These are phyloP conservation scores for Tipula vernalis DNA, from an alignment of 2,888 invertebrate genomes.

Conservation along the genomic window DNA sequence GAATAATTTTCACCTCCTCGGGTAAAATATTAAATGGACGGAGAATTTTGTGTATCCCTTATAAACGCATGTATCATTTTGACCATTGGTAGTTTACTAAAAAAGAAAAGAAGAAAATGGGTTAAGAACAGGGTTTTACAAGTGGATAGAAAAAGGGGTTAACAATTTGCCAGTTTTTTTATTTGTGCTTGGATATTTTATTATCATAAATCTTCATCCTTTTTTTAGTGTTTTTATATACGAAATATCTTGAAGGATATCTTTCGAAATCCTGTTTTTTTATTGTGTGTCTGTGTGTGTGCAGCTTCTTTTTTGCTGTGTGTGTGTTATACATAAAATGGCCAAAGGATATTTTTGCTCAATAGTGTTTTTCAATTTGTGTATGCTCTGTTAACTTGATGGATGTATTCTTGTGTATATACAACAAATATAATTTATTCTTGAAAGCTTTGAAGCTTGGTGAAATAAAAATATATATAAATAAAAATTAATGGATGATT, in stretches of 20 bases:
- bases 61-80: background rate
- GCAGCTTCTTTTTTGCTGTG: background rate
- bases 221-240: background rate
- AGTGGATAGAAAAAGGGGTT: background rate
- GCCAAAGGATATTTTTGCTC: background rate
- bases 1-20: background rate
- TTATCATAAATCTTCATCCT: background rate
- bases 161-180: background rate
- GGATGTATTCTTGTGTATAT: background rate
- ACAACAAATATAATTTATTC: background rate
- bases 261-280: background rate
- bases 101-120: no score
- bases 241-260: background rate
- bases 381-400: background rate
- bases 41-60: background rate
- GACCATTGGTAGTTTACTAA: no score
- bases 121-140: no score
- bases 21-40: background rate
- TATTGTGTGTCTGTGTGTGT: background rate
- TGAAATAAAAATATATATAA: background rate
- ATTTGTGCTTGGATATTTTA: background rate
- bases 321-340: background rate
- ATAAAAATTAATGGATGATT: background rate
- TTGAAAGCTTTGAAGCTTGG: background rate
- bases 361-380: background rate